Base-by-base conservation (phyloP, 2,797 vertebrate species). In the Syngnathus rostellatus region DNA sequence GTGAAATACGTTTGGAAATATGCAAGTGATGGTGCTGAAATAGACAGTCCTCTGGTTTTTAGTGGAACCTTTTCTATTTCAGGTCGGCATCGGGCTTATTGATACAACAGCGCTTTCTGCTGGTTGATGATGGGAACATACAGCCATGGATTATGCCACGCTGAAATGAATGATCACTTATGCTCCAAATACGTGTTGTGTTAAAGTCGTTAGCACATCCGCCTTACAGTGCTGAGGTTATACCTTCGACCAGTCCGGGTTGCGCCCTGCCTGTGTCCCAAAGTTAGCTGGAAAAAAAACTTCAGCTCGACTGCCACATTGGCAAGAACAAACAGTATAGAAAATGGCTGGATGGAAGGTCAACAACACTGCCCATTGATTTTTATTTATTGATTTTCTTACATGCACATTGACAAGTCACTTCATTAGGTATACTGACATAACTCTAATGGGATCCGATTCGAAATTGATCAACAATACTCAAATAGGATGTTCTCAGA, bases 31-130 rank as follows among this genome's bases (percentile, higher is more conserved):
- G 23, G 75, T 82, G 14, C 39, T 71, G 41, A 48, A 68, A 75
- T 43, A 85, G 72, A 82, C 67, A 53, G 16, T 78, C 66, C 84
- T 39, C 66, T 64, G 82, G 77, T 31, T 7, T 12, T 14, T 0
- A 10, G 0, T 11, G n/a, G 67, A 54, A 86, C 62, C 5, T 23
- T 31, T 55, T 12, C 21, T 37, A 37, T 14, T 25, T 5, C 23
- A 14, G 54, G 54, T 55, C 25, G 23, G 54, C 11, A 55, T 55
- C 23, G 14, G 5, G 54, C 17, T 31, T 31, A 50, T 19, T 58
- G 55, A 25, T 37, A 58, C 55, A 37, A 19, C 25, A 58, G 55
- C 55, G 55, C 25, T 17, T 31, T 58, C 55, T 58, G 16, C 8
- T 19, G 55, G 55, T 58, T 58, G 25, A 6, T 3, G 14, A 17